Evolutionary conservation across 2,888 invertebrate species (phyloP), one percentile per base, ranked within the genome.

Genomic region (Koerneria pararmatus): DNA sequence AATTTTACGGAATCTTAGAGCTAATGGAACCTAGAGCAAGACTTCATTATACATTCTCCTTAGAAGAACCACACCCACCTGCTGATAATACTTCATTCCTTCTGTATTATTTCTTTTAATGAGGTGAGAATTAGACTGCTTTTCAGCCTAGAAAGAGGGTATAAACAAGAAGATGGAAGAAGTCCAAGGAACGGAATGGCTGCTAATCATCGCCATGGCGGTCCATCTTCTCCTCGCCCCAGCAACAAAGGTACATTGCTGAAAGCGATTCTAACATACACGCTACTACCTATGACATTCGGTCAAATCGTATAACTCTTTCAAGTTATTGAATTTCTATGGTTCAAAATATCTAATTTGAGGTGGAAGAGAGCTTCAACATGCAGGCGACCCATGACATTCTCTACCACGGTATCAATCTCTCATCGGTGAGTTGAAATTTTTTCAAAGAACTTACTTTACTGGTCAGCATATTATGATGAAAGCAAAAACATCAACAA

Each of bases 351-450:
- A 29, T 11, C 19, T 37, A 24, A 34, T n/a, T 53, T n/a, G 8
- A 98, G 89, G 97, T 98, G 61, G 98, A 98, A 86, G 98, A 99
- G 87, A 97, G 95, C 86, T 99, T 99, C 85, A 97, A 95, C 86
- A 87, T 95, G 68, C 98, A 99, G 87, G 97, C 98, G 29, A 91
- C 91, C 85, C 98, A 99, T 86, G 98, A 99, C 86, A 88, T 98
- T 81, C 87, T 98, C 58, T 94, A 92, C 85, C 90, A 93, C 27
- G 41, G 58, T 6, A 63, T 58, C 24, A 69, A 71, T 54, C 19
- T 69, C 35, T 29, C 59, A n/a, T 61, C 60, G 15, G 69, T 69
- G 5, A 69, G 69, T 19, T 19, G 6, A 8, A 11, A n/a, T n/a
- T n/a, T n/a, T n/a, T n/a, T n/a, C n/a, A n/a, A n/a, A n/a, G n/a